phyloP scores from a whole-genome alignment of 2,113 vertebrate genomes.

The Cottus gobio region DNA sequence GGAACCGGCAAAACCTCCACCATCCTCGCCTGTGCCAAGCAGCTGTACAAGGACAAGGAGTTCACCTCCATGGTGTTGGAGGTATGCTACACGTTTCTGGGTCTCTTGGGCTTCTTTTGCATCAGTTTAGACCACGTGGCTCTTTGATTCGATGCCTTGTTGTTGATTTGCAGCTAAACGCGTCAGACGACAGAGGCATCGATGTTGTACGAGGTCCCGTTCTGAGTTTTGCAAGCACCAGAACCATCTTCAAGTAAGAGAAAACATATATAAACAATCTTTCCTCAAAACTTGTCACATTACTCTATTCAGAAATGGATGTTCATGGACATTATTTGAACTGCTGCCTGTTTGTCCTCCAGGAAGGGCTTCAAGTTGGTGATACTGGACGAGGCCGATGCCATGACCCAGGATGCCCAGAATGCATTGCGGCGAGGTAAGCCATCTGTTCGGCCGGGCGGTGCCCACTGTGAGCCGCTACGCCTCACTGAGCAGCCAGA shows the following conservation, averaged over 20 bases:
- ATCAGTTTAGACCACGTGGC: not conserved
- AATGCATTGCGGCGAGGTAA: slow-evolving; percentile 96
- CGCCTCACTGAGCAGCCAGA: slow-evolving; percentile 69
- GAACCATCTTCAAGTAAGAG: slow-evolving; percentile 97
- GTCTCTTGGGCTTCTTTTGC: not conserved
- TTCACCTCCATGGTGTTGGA: slow-evolving; percentile 97
- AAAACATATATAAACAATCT: not conserved
- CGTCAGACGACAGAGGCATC: slow-evolving; percentile 96
- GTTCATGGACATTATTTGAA: not conserved
- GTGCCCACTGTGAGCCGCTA: slow-evolving; percentile 72
- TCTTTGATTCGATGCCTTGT: not conserved
- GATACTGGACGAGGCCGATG: slow-evolving; percentile 97
- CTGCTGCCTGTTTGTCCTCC: slow-evolving; percentile 13
- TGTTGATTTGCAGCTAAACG: slow-evolving; percentile 87
- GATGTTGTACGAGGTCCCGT: slow-evolving; percentile 94
- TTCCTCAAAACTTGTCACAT: not conserved
- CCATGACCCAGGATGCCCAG: slow-evolving; percentile 99
- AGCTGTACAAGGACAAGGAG: slow-evolving; percentile 93
- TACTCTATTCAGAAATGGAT: not conserved
- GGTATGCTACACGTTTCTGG: slow-evolving; percentile 76
- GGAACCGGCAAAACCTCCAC: slow-evolving; percentile 98
- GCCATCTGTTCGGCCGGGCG: slow-evolving; percentile 79
- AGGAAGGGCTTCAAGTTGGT: slow-evolving; percentile 98
- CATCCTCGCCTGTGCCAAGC: slow-evolving; percentile 92
- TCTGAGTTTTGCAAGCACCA: slow-evolving; percentile 96